Evolutionary conservation across 2,888 invertebrate genomes (phyloP), one percentile per base, ranked within the genome.

Genomic region (Emesis furor): DNA sequence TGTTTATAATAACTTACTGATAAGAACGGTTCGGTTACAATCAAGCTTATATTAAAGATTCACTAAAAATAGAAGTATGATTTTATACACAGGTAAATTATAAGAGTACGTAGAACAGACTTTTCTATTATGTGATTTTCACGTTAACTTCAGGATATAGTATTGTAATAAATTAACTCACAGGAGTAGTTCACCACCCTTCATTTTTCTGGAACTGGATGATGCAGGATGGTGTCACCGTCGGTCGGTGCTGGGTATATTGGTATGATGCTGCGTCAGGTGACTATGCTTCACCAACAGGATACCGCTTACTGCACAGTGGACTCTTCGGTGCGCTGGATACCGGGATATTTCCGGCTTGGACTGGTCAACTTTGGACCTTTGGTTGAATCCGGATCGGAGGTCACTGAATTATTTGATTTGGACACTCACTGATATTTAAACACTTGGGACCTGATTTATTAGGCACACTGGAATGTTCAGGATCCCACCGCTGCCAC

Each of bases 181-280:
- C 59, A 59, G 59, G 17, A 59, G 17, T 59, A 59, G 59, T 59
- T 17, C 59, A 59, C n/a, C 59, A 59, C 24, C 14, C n/a, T 59
- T 59, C 59, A 59, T 59, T 24, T 1, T 59, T 17, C 59, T 59
- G 59, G 59, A 59, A 59, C 24, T 59, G 59, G 24, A n/a, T 8
- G 59, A 24, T 3, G 59, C n/a, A 59, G 6, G 17, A 8, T n/a
- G 24, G 6, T 5, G 55, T 59, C 17, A 59, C 59, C 7, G 59
- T 24, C 17, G 59, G 59, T 59, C 59, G 59, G 59, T 59, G 59
- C 59, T 59, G 59, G 59, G 17, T 59, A 59, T 59, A 2, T 59
- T 17, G 59, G 17, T 59, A 59, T 59, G 8, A 59, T 4, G 59
- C 24, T 24, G 24, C 17, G 59, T 59, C 59, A 7, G 59, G 24